Evolutionary conservation across 2,888 invertebrate species (phyloP).

Genomic region (Fragum whitleyi): DNA sequence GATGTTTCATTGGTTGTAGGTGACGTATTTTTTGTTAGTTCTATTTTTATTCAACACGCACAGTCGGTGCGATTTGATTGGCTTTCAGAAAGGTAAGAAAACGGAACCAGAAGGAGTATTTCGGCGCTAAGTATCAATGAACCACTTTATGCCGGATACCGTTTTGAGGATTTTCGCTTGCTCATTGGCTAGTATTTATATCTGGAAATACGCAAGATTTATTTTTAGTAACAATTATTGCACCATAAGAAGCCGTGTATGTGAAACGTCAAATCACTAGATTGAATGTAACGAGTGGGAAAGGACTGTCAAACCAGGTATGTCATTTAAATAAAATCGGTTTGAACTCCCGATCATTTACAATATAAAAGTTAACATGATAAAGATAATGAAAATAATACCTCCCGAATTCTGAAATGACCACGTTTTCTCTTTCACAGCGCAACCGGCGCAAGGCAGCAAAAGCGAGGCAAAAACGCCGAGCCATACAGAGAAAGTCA

Average conservation of each 20-base stretch:
- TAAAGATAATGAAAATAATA: neutral
- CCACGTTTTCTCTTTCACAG: constrained; percentile 37
- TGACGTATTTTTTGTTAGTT: constrained; percentile 2
- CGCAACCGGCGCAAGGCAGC: constrained; percentile 51
- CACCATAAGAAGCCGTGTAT: constrained; percentile 70
- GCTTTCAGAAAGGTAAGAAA: neutral
- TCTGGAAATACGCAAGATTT: constrained; percentile 38
- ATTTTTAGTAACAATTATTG: constrained; percentile 72
- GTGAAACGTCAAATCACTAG: constrained; percentile 64
- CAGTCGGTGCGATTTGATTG: constrained; percentile 15
- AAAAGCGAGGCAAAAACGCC: constrained; percentile 56
- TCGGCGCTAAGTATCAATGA: neutral
- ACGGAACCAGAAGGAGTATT: neutral
- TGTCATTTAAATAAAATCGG: neutral
- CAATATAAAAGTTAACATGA: neutral
- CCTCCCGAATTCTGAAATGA: neutral
- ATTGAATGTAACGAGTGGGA: constrained; percentile 68
- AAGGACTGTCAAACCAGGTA: constrained; percentile 72
- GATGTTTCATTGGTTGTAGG: constrained; percentile 3
- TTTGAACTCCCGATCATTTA: neutral
- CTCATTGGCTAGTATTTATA: constrained; percentile 38
- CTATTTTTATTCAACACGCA: constrained; percentile 19
- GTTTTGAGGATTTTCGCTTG: neutral
- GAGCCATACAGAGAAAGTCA: constrained; percentile 28
- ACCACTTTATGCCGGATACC: neutral